A percentile compares a stretch with the other conserved stretches of the same genome.
Evolutionary conservation across 2,113 vertebrate genomes (phyloP).

Genomic region (Cavia aperea): DNA sequence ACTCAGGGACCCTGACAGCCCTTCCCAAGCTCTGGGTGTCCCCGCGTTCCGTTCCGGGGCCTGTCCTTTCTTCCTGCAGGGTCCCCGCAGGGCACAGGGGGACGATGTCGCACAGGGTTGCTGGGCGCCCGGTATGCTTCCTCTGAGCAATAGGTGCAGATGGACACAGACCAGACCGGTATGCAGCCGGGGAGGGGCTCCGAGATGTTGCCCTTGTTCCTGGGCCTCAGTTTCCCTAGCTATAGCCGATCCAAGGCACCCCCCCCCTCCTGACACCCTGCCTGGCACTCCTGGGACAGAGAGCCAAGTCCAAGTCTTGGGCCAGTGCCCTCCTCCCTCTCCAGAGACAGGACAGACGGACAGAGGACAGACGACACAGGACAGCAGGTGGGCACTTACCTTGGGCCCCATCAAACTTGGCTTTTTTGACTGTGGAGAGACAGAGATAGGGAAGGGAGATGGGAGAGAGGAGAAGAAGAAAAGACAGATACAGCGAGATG

Average conservation of each 20-base stretch:
- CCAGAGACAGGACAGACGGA: background rate
- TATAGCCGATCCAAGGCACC: background rate
- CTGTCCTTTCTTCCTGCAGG: background rate
- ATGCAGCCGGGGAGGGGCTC: too few relatives aligned
- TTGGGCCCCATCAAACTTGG: slow-evolving; percentile 96
- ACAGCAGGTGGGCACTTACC: slow-evolving; percentile 78
- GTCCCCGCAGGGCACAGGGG: background rate
- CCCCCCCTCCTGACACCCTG: background rate
- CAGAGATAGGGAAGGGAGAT: slow-evolving; percentile 35
- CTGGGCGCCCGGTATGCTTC: background rate
- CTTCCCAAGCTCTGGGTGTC: background rate
- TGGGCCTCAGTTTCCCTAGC: background rate
- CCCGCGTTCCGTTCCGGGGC: background rate
- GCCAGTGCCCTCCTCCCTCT: background rate
- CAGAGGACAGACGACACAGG: background rate
- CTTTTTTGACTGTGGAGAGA: slow-evolving; percentile 93
- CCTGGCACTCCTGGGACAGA: background rate
- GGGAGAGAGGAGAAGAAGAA: background rate
- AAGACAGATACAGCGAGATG: background rate
- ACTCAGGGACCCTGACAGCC: background rate
- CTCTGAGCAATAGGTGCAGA: background rate
- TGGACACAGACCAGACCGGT: background rate
- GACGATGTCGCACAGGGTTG: background rate
- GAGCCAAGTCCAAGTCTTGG: background rate
- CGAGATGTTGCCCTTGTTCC: background rate